phyloP scores from a whole-genome alignment of 2,797 vertebrate genomes.

The Bothrops alternatus region DNA sequence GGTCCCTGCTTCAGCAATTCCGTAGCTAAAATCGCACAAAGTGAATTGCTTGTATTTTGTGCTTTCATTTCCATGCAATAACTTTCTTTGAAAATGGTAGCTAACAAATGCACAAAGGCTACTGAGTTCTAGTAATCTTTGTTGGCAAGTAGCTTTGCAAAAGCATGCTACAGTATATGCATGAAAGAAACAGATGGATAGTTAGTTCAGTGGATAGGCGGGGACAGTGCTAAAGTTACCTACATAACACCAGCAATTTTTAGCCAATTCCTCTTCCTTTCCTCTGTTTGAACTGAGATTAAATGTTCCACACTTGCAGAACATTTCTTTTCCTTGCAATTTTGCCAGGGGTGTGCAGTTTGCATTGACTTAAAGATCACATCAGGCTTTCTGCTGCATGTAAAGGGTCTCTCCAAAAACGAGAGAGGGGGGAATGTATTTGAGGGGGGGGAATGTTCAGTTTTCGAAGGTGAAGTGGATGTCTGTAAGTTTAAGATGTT shows the following conservation, averaged over 20 bases:
- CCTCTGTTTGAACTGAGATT: background rate
- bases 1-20: constrained; percentile 46
- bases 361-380: background rate
- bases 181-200: background rate
- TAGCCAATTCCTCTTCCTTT: background rate
- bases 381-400: background rate
- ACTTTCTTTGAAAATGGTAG: constrained; percentile 40
- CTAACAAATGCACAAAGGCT: constrained; percentile 6
- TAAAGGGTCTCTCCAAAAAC: background rate
- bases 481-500: background rate
- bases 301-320: background rate
- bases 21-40: constrained; percentile 39
- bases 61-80: constrained; percentile 40
- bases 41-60: constrained; percentile 35
- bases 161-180: constrained; percentile 14
- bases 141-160: constrained; percentile 33
- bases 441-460: background rate
- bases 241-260: background rate
- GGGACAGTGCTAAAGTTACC: background rate
- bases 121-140: constrained; percentile 27
- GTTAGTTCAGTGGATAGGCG: background rate
- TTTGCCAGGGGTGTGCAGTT: background rate
- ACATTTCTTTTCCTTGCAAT: background rate
- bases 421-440: background rate
- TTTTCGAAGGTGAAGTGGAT: background rate